A percentile compares a stretch with the other conserved stretches of the same genome.
phyloP scores from a whole-genome alignment of 2,797 vertebrate species.

The Perodicticus potto region DNA sequence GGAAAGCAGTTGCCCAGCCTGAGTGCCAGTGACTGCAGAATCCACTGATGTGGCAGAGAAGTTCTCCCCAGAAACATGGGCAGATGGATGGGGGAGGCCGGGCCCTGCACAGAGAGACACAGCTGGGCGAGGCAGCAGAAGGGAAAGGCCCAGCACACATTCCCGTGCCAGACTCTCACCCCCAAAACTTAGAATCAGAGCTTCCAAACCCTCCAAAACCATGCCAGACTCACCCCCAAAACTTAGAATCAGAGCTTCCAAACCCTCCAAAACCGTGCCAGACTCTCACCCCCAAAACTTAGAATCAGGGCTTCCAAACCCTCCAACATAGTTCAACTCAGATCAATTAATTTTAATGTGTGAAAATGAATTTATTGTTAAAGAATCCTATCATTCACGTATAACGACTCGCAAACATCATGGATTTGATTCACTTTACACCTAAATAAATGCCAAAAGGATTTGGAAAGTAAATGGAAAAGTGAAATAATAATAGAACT shows the following conservation, averaged over 20 bases:
- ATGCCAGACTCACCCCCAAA: no score
- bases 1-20: neutral
- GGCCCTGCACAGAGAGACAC: accelerated
- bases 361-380: conserved; percentile 28
- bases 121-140: neutral
- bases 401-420: conserved; percentile 10
- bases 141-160: neutral
- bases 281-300: accelerated
- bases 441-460: neutral
- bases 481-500: neutral
- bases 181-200: neutral
- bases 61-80: neutral
- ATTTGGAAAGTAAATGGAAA: conserved; percentile 31
- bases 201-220: neutral
- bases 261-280: neutral
- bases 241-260: neutral
- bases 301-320: neutral
- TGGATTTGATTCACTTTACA: neutral
- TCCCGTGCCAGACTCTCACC: no score
- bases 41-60: no score
- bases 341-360: neutral
- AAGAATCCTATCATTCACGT: neutral
- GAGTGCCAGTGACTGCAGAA: neutral
- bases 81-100: no score
- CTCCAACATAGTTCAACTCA: neutral